Base-by-base conservation (phyloP, 2,113 vertebrate species). In the Sorex araneus region DNA sequence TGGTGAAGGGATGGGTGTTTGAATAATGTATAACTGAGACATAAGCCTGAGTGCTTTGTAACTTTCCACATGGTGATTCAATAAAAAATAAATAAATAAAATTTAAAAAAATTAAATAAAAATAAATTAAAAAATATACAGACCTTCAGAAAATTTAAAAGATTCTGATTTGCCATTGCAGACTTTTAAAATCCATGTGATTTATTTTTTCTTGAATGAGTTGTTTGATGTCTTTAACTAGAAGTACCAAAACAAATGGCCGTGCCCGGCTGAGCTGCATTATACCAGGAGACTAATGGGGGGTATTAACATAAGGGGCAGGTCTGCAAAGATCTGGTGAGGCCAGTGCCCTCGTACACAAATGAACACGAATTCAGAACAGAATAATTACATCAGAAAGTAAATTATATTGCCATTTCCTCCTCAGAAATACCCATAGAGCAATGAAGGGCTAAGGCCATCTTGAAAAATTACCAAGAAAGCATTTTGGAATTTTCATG, bases 281-380 rank as follows among this genome's bases (percentile, higher is more conserved):
- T 97, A 97, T 70, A 86, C 88, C 84, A 97, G 95, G 95, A 93
- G 95, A 84, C 93, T 97, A 97, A 97, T 89, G 96, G 90, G 88
- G 96, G 96, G 96, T 97, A 97, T 97, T 97, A 93, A 97, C 91
- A 81, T 94, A 96, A 96, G 94, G 84, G 94, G 96, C 67, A 67
- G 90, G 86, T 76, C 96, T 97, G 77, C 93, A 96, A 98, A 92
- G 2, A 18, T 83, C 92, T 84, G 95, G 87, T 92, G 96, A 92
- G 96, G 94, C 87, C 96, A 97, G 97, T 97, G 93, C 91, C 95
- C 97, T 97, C 91, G 50, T 45, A 63, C 93, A 96, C 95, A 97
- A 97, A 97, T 96, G 95, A 96, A 85, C 95, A 94, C 54, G 30
- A 94, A 84, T 84, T 87, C 43, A 36, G 81, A 89, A 73, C 77